A percentile compares a stretch with the other conserved stretches of the same genome.
Conservation (phyloP, 2,888 invertebrate genomes). For the Enchytraeus crypticus region DNA sequence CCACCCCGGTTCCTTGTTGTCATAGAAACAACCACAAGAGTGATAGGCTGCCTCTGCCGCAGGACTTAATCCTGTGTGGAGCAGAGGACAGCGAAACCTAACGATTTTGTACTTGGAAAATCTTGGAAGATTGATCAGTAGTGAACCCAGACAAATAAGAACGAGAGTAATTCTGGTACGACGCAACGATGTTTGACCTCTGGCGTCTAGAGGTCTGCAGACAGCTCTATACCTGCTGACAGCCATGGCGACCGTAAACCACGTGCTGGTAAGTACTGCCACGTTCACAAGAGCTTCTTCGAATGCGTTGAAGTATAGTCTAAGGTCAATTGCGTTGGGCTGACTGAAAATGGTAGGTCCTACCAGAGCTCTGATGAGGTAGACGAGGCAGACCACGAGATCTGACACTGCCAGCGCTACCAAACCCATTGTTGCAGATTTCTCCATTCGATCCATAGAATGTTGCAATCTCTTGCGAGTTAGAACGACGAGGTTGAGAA, state of each 20-base stretch:
- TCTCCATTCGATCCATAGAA: constrained; percentile 61
- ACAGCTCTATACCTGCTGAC: constrained; percentile 52
- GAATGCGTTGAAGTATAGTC: constrained; percentile 37
- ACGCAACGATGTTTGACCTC: constrained; percentile 58
- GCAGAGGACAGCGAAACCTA: not conserved
- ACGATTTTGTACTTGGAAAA: constrained; percentile 34
- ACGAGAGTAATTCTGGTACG: constrained; percentile 57
- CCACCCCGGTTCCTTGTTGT: constrained; percentile 3
- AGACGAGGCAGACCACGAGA: constrained; percentile 52
- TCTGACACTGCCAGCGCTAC: constrained; percentile 72
- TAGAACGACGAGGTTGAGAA: constrained; percentile 68
- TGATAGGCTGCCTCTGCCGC: not conserved
- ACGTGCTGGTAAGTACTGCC: constrained; percentile 61
- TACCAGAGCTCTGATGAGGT: constrained; percentile 54
- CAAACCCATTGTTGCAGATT: constrained; percentile 67
- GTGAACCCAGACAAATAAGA: constrained; percentile 60
- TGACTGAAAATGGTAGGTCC: constrained; percentile 53
- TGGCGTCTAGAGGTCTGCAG: constrained; percentile 58
- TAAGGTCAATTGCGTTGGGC: constrained; percentile 44
- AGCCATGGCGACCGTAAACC: constrained; percentile 66
- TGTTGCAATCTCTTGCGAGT: constrained; percentile 53
- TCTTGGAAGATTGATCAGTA: constrained; percentile 61
- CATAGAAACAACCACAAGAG: constrained; percentile 3
- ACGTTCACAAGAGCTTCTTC: constrained; percentile 38
- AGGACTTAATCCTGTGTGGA: not conserved